Evolutionary conservation across 30 jellyfish, hydroid and myxozoan species (phyloP).

Genomic region (Aurelia aurita): DNA sequence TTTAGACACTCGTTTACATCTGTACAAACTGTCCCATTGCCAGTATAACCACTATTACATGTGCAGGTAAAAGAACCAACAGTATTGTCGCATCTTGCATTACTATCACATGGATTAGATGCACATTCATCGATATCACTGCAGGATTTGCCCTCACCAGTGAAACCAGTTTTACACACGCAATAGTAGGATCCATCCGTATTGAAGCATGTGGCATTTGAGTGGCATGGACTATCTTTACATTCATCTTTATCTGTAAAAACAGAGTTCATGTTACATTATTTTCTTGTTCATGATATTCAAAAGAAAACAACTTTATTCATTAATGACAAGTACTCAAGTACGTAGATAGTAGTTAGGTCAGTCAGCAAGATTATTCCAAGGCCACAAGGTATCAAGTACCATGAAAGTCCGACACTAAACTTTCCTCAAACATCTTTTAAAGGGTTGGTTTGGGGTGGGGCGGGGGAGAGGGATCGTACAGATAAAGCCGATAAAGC

Average conservation of each 20-base stretch:
- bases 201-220: conserved; percentile 82
- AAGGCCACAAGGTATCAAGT: too few relatives aligned
- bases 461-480: too few relatives aligned
- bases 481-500: too few relatives aligned
- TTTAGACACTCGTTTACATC: conserved; percentile 75
- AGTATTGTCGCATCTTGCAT: conserved; percentile 59
- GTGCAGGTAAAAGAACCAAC: conserved; percentile 24
- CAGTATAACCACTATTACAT: conserved; percentile 86
- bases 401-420: too few relatives aligned
- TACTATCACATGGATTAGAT: conserved; percentile 40
- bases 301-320: too few relatives aligned
- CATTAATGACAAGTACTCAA: too few relatives aligned
- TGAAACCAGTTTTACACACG: conserved; percentile 81
- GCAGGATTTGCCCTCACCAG: conserved; percentile 75
- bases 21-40: conserved; percentile 66
- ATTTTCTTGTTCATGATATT: too few relatives aligned
- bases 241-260: conserved; percentile 97
- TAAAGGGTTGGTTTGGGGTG: too few relatives aligned
- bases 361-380: too few relatives aligned
- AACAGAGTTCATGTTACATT: too few relatives aligned
- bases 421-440: too few relatives aligned
- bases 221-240: conserved; percentile 56
- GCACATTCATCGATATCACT: conserved; percentile 74
- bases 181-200: conserved; percentile 81
- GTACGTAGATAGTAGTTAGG: too few relatives aligned